These are phyloP conservation scores for Sceliomorpha sp. DNA, from an alignment of 2,888 invertebrate genomes.

Conservation along the genomic window DNA sequence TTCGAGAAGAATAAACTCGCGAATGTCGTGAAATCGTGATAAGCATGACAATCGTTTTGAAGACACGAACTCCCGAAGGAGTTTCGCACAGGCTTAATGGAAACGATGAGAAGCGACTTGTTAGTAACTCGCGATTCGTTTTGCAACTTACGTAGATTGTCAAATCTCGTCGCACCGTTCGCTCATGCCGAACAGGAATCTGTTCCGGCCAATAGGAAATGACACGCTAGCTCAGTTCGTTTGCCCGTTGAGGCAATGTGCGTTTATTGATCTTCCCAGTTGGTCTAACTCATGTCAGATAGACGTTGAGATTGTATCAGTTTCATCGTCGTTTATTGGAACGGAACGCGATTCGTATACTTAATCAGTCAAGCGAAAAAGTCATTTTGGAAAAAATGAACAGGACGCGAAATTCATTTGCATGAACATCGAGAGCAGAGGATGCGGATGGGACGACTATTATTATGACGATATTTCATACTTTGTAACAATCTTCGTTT, in stretches of 20 bases:
- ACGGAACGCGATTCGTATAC: constrained; percentile 46
- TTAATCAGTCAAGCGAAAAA: constrained; percentile 47
- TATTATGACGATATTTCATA: too few species aligned
- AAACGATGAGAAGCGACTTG: constrained; percentile 11
- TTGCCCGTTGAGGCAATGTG: too few species aligned
- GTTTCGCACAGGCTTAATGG: constrained; percentile 28
- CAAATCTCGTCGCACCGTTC: neutral
- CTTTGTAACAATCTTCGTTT: too few species aligned
- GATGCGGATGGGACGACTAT: too few species aligned
- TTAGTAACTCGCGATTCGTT: constrained; percentile 3
- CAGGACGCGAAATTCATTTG: constrained; percentile 34
- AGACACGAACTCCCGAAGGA: constrained; percentile 24
- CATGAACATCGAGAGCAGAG: too few species aligned
- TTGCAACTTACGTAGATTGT: neutral
- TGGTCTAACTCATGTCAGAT: constrained; percentile 3
- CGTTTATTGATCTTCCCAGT: constrained; percentile 12
- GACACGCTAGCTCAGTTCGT: constrained; percentile 22
- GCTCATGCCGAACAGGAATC: neutral
- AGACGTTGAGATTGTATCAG: constrained; percentile 35
- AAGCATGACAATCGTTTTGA: constrained; percentile 36
- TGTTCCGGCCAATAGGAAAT: constrained; percentile 21
- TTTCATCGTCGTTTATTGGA: constrained; percentile 38
- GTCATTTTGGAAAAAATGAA: constrained; percentile 30
- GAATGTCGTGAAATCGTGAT: constrained; percentile 40
- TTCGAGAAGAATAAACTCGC: constrained; percentile 43